Percentiles rank a stretch among this genome's conserved stretches.
phyloP scores from a whole-genome alignment of 1,140 invertebrate genomes.

The Caenorhabditis remanei region DNA sequence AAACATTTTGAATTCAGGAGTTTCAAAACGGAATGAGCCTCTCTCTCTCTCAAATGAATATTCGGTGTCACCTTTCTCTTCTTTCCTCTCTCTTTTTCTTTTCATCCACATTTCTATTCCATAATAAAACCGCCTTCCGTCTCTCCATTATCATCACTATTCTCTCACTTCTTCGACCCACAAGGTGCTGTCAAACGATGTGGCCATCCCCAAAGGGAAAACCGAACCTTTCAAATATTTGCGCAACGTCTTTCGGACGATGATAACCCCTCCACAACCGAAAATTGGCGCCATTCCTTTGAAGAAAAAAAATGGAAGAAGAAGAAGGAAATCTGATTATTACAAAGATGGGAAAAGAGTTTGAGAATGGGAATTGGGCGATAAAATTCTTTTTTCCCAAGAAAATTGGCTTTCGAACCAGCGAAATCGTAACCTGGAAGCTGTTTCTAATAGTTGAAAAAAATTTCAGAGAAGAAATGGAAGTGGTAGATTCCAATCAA shows the following conservation, averaged over 20 bases:
- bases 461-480: no score
- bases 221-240: slow-evolving; percentile 52
- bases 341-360: no score
- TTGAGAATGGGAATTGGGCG: no score
- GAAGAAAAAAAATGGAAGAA: background rate
- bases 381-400: no score
- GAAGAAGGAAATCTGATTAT: background rate
- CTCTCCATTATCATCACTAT: slow-evolving; percentile 28
- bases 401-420: no score
- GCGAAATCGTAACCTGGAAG: no score
- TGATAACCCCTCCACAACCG: slow-evolving; percentile 14
- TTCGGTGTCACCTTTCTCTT: background rate
- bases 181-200: slow-evolving; percentile 43
- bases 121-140: slow-evolving; percentile 42
- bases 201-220: slow-evolving; percentile 32
- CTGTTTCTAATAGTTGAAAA: no score
- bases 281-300: slow-evolving; percentile 31
- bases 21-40: background rate
- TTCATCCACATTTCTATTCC: slow-evolving; percentile 30
- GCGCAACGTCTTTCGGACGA: slow-evolving; percentile 51
- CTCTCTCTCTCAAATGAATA: slow-evolving; percentile 16
- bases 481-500: no score
- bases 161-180: background rate
- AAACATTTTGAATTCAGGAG: background rate
- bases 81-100: background rate